Evolutionary conservation across 2,113 vertebrate species (phyloP).

Genomic region (Balaeniceps rex): DNA sequence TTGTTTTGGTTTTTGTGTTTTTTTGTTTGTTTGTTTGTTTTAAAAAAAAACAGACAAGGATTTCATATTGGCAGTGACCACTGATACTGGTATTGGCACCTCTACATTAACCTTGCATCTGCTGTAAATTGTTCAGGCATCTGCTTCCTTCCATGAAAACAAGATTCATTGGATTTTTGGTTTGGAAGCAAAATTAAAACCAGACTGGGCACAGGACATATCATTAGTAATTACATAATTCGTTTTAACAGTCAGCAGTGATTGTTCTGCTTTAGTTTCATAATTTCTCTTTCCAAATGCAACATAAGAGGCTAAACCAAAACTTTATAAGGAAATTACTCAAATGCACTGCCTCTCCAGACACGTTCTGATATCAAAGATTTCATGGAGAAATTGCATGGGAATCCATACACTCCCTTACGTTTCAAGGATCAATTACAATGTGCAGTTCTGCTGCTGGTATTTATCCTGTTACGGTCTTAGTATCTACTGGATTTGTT

Average conservation of each 20-base stretch:
- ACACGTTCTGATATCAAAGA: neutral
- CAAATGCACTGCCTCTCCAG: neutral
- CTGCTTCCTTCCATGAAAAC: slow-evolving; percentile 1
- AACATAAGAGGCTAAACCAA: neutral
- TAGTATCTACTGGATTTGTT: neutral
- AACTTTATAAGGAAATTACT: neutral
- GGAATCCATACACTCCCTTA: neutral
- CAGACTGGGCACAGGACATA: neutral
- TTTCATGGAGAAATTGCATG: neutral
- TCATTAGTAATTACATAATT: neutral
- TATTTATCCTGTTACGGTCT: neutral
- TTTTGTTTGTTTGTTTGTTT: neutral
- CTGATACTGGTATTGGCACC: neutral
- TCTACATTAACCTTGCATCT: slow-evolving; percentile 8
- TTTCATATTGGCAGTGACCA: neutral
- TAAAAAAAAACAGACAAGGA: neutral
- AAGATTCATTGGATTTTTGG: neutral
- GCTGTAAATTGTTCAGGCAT: slow-evolving; percentile 4
- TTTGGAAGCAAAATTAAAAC: slow-evolving; percentile 14
- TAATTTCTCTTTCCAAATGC: neutral
- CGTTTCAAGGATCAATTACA: neutral
- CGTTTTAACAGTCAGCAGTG: neutral
- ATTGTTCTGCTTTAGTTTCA: neutral
- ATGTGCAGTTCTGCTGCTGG: neutral
- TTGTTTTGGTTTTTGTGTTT: too few relatives aligned